Base-by-base conservation (phyloP, 2,113 vertebrate genomes). In the Ellobius talpinus region DNA sequence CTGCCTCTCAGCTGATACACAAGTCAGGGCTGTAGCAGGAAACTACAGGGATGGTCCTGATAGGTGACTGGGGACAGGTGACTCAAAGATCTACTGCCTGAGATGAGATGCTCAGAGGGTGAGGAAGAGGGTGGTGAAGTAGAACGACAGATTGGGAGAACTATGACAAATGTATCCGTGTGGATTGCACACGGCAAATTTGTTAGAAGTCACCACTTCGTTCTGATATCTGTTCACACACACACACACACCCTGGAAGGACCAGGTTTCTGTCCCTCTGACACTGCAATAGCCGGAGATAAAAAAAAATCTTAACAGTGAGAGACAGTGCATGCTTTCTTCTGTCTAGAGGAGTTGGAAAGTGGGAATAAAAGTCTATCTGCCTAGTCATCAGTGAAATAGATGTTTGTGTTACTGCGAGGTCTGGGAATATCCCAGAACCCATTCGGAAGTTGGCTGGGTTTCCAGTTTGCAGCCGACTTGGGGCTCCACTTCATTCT, bases 131-230 rank as follows among this genome's bases (percentile, higher is more conserved):
- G 16, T 45, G 0, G 0, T 17, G 52, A 93, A 93, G 66, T 78
- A 3, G 16, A 91, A 74, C 73, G 11, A 42, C 79, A 89, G 89
- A 58, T 79, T 82, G 88, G 89, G 88, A 36, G 45, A 68, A n/a
- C 63, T 47, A 42, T 52, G 81, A 89, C 23, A 23, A 87, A 65
- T 87, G 50, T 50, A 52, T 68, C 68, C 45, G 81, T 33, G 97
- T 73, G 85, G 86, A 98, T 50, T 88, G 95, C 95, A 95, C 73
- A 76, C 81, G 89, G 76, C 1, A 93, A 93, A 96, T 96, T 90
- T 95, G 90, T 66, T 96, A 95, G 89, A 96, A 96, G 89, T 68
- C 90, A 90, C 78, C 94, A 90, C 50, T 85, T 52, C 0, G 0
- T 16, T 42, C 45, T 93, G 91, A 89, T 74, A 96, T 93, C 95